Conservation (phyloP, 2,797 vertebrate species). For the Pantherophis alleghaniensis region DNA sequence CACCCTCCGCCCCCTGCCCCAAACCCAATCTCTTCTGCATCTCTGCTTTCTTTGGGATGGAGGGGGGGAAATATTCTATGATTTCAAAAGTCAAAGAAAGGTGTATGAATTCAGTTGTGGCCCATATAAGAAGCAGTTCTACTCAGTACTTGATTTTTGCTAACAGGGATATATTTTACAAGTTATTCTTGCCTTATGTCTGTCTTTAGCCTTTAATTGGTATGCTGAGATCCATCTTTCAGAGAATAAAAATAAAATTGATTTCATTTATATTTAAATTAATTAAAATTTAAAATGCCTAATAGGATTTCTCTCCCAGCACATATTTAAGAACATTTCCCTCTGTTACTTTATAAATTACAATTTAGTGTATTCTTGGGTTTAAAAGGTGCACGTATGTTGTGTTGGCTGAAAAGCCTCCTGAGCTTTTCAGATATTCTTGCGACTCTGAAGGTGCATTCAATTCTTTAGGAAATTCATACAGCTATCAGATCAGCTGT, state of each 20-base stretch:
- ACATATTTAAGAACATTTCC: neutral
- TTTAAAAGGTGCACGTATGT: neutral
- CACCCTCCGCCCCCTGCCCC: neutral
- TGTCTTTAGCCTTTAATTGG: neutral
- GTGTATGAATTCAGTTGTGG: neutral
- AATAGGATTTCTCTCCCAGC: neutral
- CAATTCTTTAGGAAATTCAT: neutral
- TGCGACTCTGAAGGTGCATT: neutral
- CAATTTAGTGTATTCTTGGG: neutral
- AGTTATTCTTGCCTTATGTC: neutral
- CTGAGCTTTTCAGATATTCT: neutral
- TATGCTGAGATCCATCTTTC: neutral
- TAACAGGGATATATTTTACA: neutral
- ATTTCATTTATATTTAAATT: neutral
- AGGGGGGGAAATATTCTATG: neutral
- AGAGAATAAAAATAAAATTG: neutral
- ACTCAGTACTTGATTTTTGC: neutral
- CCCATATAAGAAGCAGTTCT: neutral
- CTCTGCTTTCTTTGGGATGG: conserved; percentile 64
- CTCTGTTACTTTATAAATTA: neutral
- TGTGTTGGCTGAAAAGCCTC: neutral
- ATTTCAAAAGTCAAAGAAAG: neutral
- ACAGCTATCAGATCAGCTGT: neutral
- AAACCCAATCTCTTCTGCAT: conserved; percentile 67
- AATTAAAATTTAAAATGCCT: neutral